Base-by-base conservation (phyloP, 2,113 vertebrate species). In the Panurus biarmicus region DNA sequence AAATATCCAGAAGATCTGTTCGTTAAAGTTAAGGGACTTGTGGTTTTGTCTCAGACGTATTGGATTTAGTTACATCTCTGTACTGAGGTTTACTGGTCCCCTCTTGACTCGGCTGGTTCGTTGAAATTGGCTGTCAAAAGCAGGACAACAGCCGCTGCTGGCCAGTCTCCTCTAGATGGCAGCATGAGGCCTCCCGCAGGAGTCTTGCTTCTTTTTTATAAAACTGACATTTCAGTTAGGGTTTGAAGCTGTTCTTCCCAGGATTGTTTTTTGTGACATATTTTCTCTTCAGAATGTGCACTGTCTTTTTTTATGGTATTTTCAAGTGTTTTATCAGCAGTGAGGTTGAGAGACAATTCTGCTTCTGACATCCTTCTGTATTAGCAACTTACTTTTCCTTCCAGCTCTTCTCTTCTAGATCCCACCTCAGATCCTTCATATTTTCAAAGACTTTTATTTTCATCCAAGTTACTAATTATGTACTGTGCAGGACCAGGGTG, bases 121-220 rank as follows among this genome's bases (percentile, higher is more conserved):
- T 48, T 36, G 36, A n/a, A 75, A 8, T 2, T 35, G 60, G 18
- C 29, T 33, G 9, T 31, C 44, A 11, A 48, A 60, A 38, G 14
- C 29, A 28, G 35, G 23, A 8, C 17, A 31, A 36, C 36, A 29
- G 12, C 20, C 0, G 2, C 40, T 42, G 50, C 35, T 50, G 53
- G 14, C 6, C 18, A 7, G 8, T 65, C 35, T 71, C 97, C 98
- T 97, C 87, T 97, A 98, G 98, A 61, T 98, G 98, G 98, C 98
- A 98, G 93, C 93, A 94, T 75, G 82, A 94, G 92, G 85, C 96
- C 95, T 96, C 53, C 26, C 21, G 3, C 23, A 16, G 71, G 50
- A n/a, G 11, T 70, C 54, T 36, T 45, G 7, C 24, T 44, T 19
- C 28, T 44, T 57, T 54, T 47, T 42, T 12, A 6, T 19, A 2